phyloP scores from a whole-genome alignment of 2,113 vertebrate genomes.

The Melanotaenia duboulayi region DNA sequence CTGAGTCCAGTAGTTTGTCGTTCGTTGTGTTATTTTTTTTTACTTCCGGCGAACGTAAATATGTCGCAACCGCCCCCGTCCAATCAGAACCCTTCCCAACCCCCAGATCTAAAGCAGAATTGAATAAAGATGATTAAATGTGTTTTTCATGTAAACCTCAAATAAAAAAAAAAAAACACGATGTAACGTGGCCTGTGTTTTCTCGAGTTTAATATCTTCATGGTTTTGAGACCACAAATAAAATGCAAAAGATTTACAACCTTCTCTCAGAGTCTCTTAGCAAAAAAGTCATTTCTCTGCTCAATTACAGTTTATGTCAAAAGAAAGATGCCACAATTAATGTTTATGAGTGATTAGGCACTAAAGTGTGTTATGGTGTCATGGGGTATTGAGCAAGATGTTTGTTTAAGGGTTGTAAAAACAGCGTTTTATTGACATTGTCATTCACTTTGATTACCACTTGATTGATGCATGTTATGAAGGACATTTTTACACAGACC shows the following conservation, averaged over 20 bases:
- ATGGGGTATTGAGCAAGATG: constrained; percentile 64
- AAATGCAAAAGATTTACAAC: constrained; percentile 35
- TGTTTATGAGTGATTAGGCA: constrained; percentile 75
- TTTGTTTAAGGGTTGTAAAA: constrained; percentile 71
- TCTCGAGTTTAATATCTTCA: constrained; percentile 16
- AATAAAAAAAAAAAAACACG: too few species aligned
- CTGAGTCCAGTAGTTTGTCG: too few species aligned
- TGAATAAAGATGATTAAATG: too few species aligned
- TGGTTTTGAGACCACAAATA: neutral
- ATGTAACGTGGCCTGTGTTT: too few species aligned
- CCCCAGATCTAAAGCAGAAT: too few species aligned
- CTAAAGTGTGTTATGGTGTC: constrained; percentile 69
- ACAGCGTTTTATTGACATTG: constrained; percentile 51
- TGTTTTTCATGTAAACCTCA: too few species aligned
- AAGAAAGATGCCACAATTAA: constrained; percentile 74
- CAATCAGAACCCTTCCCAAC: too few species aligned
- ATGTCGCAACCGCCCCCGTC: too few species aligned
- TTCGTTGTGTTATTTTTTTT: too few species aligned
- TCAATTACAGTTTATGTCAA: constrained; percentile 76
- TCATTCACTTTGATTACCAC: constrained; percentile 47
- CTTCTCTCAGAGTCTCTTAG: constrained; percentile 34
- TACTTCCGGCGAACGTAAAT: too few species aligned
- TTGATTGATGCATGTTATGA: constrained; percentile 41
- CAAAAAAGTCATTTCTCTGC: constrained; percentile 65
- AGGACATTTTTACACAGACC: constrained; percentile 33